Conservation (phyloP, 2,888 invertebrate species). For the Torymus tubicola region DNA sequence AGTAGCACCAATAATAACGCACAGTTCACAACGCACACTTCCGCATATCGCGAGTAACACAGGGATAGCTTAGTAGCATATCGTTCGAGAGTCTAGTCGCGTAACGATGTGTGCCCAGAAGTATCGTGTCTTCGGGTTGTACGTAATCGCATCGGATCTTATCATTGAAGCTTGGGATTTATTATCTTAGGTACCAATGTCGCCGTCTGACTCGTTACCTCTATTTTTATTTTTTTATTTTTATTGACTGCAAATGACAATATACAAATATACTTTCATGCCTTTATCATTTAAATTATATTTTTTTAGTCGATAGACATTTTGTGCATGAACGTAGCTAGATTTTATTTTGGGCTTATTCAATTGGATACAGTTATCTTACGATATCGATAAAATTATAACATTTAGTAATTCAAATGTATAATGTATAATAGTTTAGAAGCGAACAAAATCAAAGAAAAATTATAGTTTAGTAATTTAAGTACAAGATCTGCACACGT, state of each 20-base stretch:
- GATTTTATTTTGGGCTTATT: too few species aligned
- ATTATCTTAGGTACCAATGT: slow-evolving; percentile 54
- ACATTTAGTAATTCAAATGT: neutral
- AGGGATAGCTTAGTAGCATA: slow-evolving; percentile 5
- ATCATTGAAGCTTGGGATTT: slow-evolving; percentile 49
- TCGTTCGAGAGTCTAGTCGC: slow-evolving; percentile 18
- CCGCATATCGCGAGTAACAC: neutral
- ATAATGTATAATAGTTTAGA: neutral
- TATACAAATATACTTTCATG: too few species aligned
- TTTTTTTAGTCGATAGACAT: too few species aligned
- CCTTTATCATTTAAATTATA: too few species aligned
- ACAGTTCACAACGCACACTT: slow-evolving; percentile 9
- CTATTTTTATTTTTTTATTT: slow-evolving; percentile 11
- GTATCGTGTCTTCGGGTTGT: slow-evolving; percentile 11
- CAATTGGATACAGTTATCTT: slow-evolving; percentile 2
- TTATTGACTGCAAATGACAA: too few species aligned
- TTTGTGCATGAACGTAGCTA: too few species aligned
- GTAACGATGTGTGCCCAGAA: neutral
- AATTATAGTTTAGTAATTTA: neutral
- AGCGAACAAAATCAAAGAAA: neutral
- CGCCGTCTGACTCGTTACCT: slow-evolving; percentile 13
- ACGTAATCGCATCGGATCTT: slow-evolving; percentile 28
- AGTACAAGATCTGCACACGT: neutral
- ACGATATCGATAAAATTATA: neutral
- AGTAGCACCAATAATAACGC: neutral